Evolutionary conservation across 2,113 vertebrate species (phyloP), one percentile per base, ranked within the genome.

Genomic region (Heterotilapia buettikoferi): DNA sequence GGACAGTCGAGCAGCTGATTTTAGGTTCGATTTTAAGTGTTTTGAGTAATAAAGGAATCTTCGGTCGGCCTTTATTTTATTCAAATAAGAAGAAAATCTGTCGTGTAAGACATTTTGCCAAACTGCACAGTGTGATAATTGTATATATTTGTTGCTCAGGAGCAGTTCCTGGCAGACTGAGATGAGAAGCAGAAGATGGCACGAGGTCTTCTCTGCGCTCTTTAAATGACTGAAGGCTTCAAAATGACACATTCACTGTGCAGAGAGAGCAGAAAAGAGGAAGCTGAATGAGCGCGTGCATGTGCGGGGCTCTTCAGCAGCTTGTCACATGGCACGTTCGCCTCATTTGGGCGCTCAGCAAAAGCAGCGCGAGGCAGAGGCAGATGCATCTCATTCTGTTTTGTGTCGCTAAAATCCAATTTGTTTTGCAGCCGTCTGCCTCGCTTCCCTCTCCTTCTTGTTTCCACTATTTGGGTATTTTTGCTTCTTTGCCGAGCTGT

Each of bases 111-210:
- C 26, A 3, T 59, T 73, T 54, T 88, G 89, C 88, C 86, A 90
- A 89, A 80, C 81, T n/a, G 38, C 19, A 5, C 54, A 12, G 81
- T 26, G 52, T 14, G 14, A 85, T 8, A 31, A 50, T 50, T 11
- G 33, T n/a, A n/a, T 50, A 8, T 19, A n/a, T 80, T 85, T 61
- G 40, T 54, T 47, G 33, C 80, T 82, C 26, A 11, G 57, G 76
- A 81, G 57, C 21, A 9, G 63, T 84, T 86, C 26, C 79, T 80
- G 86, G 84, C 92, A 91, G 89, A 59, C n/a, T 24, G 82, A 71
- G 40, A 83, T 47, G 86, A 81, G 80, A 66, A 78, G 83, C 68
- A 87, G 56, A 84, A 26, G 85, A 80, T 66, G 13, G 76, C 24
- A 26, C 5, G 18, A 53, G 38, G 43, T 85, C 82, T 81, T 45